phyloP scores from a whole-genome alignment of 2,797 vertebrate species.

The Rhadinocentrus ornatus region DNA sequence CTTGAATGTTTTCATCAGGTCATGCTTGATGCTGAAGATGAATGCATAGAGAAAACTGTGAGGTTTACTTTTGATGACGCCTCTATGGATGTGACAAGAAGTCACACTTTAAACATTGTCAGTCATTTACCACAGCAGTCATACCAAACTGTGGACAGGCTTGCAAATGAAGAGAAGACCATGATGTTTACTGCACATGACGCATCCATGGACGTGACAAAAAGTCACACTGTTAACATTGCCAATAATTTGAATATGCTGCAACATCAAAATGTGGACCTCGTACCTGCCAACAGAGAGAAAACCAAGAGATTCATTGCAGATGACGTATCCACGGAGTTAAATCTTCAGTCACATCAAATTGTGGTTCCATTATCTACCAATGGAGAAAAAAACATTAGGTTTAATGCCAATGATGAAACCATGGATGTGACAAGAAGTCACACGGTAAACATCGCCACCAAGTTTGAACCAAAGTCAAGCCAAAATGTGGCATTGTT shows the following conservation, averaged over 20 bases:
- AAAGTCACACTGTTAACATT: constrained; percentile 30
- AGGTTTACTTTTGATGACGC: constrained; percentile 74
- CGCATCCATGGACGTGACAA: constrained; percentile 87
- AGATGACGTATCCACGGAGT: constrained; percentile 31
- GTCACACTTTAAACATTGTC: constrained; percentile 84
- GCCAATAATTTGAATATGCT: neutral
- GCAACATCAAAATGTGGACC: neutral
- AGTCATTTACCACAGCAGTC: constrained; percentile 33
- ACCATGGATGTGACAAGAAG: constrained; percentile 87
- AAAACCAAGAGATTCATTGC: constrained; percentile 16
- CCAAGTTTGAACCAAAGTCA: neutral
- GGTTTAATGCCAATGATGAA: constrained; percentile 72
- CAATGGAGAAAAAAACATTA: constrained; percentile 78
- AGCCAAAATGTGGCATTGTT: neutral
- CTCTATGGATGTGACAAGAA: constrained; percentile 88
- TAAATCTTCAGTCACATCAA: neutral
- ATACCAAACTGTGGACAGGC: neutral
- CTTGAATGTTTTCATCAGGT: constrained; percentile 43
- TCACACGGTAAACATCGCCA: constrained; percentile 82
- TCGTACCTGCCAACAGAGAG: constrained; percentile 2
- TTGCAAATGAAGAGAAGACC: no score
- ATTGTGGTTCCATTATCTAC: neutral
- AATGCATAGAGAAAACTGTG: constrained; percentile 78
- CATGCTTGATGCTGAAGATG: constrained; percentile 37
- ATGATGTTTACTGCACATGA: constrained; percentile 72